Evolutionary conservation across 2,888 invertebrate genomes (phyloP), one percentile per base, ranked within the genome.

Genomic region (Aspidapion aeneum): DNA sequence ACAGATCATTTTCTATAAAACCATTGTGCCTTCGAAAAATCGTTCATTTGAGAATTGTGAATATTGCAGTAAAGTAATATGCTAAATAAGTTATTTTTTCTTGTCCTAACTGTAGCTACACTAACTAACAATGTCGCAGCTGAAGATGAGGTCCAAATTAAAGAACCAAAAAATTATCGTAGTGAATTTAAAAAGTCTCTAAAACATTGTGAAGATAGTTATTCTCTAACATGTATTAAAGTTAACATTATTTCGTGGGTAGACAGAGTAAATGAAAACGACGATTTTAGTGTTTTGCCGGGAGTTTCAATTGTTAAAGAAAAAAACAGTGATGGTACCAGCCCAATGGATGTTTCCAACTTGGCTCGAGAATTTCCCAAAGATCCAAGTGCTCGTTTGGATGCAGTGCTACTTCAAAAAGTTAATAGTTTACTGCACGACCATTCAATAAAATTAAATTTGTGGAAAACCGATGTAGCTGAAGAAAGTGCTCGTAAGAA

Each of bases 171-270:
- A 63, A 62, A 60, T 65, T 66, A 70, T 55, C 54, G 58, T 21
- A 65, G 64, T 64, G 71, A 70, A 52, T 66, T 68, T 61, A 71
- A 71, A 60, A 74, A 75, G 60, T 75, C 74, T 9, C 71, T 78
- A 1, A 72, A 73, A 20, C 82, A 82, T 64, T 87, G 87, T 73
- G 81, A 80, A 60, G 81, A 82, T 20, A 78, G 81, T 0, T 85
- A 86, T 71, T 90, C 86, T 76, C 82, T 87, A 17, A 88, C 88
- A 75, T 91, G 91, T 72, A 78, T 91, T 21, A 91, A 91, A 73
- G 80, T 91, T 59, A 90, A 90, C 70, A 85, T 89, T 48, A 83
- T 90, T 0, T 87, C 87, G 1, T 85, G 90, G 68, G 81, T 91
- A 64, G 90, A 91, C 74, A 86, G 86, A 51, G 72, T 91, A 20